phyloP scores from a whole-genome alignment of 2,888 invertebrate species.

The Molanna angustata region DNA sequence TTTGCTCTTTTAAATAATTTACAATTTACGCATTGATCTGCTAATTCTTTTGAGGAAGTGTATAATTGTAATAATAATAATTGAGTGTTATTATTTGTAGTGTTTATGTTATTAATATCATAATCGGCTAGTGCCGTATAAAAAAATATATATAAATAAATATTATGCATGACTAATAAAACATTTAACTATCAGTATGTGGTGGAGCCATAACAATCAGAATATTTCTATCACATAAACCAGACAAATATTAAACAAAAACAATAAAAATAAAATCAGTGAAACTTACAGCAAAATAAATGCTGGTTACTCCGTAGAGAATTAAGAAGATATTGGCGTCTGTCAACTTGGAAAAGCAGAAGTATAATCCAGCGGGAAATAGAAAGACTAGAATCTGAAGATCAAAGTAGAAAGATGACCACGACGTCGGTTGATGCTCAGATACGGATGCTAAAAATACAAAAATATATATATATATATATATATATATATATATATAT shows the following conservation, averaged over 20 bases:
- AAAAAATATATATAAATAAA: too few relatives aligned
- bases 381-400: constrained; percentile 93
- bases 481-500: too few relatives aligned
- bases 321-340: constrained; percentile 98
- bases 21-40: too few relatives aligned
- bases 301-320: constrained; percentile 94
- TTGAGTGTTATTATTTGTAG: too few relatives aligned
- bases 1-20: too few relatives aligned
- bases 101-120: too few relatives aligned
- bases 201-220: not conserved
- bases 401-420: constrained; percentile 98
- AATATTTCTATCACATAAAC: not conserved
- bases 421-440: constrained; percentile 98
- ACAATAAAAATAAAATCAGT: not conserved
- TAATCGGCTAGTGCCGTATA: too few relatives aligned
- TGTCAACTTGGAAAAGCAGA: constrained; percentile 90
- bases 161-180: too few relatives aligned
- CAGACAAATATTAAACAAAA: not conserved
- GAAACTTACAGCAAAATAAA: constrained; percentile 89
- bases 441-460: constrained; percentile 74
- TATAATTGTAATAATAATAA: too few relatives aligned
- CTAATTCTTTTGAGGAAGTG: too few relatives aligned
- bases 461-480: not conserved
- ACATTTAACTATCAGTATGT: not conserved
- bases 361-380: constrained; percentile 95